Conservation (phyloP, 64 coral and sea anemone species). For the Montipora cactus region DNA sequence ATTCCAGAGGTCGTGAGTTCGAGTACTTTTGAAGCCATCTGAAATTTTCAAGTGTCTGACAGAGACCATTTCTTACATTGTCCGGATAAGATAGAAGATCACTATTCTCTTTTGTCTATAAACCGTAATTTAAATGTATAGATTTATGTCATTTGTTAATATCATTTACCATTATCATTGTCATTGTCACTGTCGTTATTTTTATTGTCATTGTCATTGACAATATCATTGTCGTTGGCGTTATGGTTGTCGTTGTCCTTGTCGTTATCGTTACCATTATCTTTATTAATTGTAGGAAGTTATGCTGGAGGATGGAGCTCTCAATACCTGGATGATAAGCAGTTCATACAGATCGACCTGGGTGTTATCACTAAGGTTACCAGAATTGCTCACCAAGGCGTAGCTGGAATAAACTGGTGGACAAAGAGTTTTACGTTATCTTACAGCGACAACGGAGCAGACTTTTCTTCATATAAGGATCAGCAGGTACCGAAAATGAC, state of each 20-base stretch:
- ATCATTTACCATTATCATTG: not conserved
- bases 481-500: not conserved
- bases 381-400: constrained; percentile 4
- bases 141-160: too few species aligned
- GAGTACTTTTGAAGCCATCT: too few species aligned
- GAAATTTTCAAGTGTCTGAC: too few species aligned
- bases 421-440: not conserved
- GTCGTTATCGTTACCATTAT: not conserved
- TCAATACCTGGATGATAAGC: not conserved
- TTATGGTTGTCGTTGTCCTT: not conserved
- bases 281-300: too few species aligned
- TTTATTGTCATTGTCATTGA: not conserved
- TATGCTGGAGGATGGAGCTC: not conserved
- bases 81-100: too few species aligned
- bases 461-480: not conserved
- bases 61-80: too few species aligned
- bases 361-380: constrained; percentile 38
- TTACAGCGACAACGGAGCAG: constrained; percentile 32
- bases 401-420: constrained; percentile 14
- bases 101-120: too few species aligned
- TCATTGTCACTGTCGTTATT: not conserved
- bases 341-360: constrained; percentile 39
- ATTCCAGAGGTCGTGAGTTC: too few species aligned
- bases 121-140: too few species aligned
- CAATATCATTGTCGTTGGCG: not conserved